A percentile compares a stretch with the other conserved stretches of the same genome.
phyloP scores from a whole-genome alignment of 2,888 invertebrate genomes.

The Harpalus rubripes region DNA sequence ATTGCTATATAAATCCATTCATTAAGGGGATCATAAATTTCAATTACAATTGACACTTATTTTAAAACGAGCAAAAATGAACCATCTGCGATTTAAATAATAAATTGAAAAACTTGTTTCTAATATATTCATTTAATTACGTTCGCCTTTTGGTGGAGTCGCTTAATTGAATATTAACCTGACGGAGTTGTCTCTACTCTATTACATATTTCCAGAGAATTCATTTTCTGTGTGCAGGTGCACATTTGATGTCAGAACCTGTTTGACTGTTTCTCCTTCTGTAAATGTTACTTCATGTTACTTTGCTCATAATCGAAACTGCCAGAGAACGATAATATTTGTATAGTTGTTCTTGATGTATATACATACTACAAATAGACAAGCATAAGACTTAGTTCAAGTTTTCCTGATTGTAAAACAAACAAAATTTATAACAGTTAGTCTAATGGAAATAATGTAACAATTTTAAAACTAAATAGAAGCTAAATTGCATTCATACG shows the following conservation, averaged over 20 bases:
- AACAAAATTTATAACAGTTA: not conserved
- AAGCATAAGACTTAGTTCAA: not conserved
- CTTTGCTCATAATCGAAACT: conserved; percentile 32
- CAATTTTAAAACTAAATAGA: too few relatives aligned
- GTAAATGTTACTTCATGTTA: conserved; percentile 43
- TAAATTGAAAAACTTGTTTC: conserved; percentile 45
- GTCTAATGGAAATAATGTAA: not conserved
- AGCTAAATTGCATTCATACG: too few relatives aligned
- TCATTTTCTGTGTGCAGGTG: conserved; percentile 51
- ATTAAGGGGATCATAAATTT: conserved; percentile 24
- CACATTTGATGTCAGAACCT: conserved; percentile 53
- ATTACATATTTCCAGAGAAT: conserved; percentile 39
- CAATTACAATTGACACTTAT: conserved; percentile 41
- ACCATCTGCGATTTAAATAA: conserved; percentile 8
- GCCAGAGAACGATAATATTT: conserved; percentile 12
- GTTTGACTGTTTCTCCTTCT: conserved; percentile 50
- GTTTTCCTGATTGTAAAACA: not conserved
- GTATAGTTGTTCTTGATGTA: not conserved
- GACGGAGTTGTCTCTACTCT: conserved; percentile 13
- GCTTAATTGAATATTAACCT: conserved; percentile 6
- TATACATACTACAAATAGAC: not conserved
- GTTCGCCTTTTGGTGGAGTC: conserved; percentile 26
- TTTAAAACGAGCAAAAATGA: conserved; percentile 20
- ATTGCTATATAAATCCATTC: conserved; percentile 21
- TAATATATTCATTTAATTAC: conserved; percentile 42